Evolutionary conservation across 1,140 invertebrate genomes (phyloP).

Genomic region (Cydia pomonella): DNA sequence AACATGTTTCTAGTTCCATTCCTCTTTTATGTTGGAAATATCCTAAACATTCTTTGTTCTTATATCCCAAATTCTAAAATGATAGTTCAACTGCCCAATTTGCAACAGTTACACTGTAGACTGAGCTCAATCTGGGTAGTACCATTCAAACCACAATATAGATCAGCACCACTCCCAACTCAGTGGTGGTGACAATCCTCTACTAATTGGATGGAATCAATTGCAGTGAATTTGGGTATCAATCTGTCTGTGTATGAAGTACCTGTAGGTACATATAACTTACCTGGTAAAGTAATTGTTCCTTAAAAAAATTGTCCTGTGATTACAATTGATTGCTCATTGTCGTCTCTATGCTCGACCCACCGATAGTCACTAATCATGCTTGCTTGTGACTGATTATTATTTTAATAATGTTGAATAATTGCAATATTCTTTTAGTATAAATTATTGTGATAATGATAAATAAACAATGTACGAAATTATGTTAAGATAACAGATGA

Average conservation of each 20-base stretch:
- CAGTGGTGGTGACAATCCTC: no score
- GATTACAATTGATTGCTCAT: slow-evolving; percentile 28
- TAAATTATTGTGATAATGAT: slow-evolving; percentile 14
- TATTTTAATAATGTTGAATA: slow-evolving; percentile 18
- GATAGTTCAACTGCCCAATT: no score
- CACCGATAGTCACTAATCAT: slow-evolving; percentile 28
- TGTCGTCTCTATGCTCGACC: slow-evolving; percentile 12
- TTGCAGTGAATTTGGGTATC: neutral
- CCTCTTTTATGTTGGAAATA: neutral
- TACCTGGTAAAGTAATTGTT: neutral
- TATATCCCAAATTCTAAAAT: no score
- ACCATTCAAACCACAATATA: no score
- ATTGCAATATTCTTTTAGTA: neutral
- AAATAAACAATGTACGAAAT: slow-evolving; percentile 21
- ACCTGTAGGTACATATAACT: neutral
- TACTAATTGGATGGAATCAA: neutral
- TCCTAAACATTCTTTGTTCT: neutral
- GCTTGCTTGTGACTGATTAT: slow-evolving; percentile 17
- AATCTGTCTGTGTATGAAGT: neutral
- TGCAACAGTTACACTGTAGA: no score
- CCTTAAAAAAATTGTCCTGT: slow-evolving; percentile 1
- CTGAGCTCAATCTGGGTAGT: no score
- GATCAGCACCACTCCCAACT: no score
- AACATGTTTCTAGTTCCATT: neutral
- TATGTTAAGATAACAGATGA: neutral